These are phyloP conservation scores for Uloborus plumipes DNA, from an alignment of 2,888 invertebrate species.

Conservation along the genomic window DNA sequence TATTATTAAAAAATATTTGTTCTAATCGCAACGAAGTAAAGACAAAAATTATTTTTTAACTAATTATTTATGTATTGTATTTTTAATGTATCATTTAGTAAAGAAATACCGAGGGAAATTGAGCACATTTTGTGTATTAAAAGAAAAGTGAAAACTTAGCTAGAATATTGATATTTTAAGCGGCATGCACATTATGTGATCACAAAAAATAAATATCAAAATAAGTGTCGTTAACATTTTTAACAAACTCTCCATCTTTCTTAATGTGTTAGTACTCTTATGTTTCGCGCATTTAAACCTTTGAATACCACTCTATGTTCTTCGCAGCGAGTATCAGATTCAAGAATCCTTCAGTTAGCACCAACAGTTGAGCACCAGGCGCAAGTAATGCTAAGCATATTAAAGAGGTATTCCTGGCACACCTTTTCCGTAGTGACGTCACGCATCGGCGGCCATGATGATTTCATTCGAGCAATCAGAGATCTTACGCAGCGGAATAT, in stretches of 20 bases:
- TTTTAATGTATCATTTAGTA: no score
- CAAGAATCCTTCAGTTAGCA: constrained; percentile 91
- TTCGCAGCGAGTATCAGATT: constrained; percentile 76
- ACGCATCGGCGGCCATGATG: constrained; percentile 89
- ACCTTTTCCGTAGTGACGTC: constrained; percentile 71
- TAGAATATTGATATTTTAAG: no score
- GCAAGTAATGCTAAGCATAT: constrained; percentile 93
- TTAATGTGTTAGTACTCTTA: neutral
- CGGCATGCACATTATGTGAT: no score
- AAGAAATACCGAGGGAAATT: no score
- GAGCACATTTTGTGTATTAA: no score
- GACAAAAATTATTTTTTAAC: no score
- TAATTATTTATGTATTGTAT: no score
- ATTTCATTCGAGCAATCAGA: constrained; percentile 93
- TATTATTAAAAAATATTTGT: no score
- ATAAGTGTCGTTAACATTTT: neutral
- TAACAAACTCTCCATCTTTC: neutral
- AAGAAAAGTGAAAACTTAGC: no score
- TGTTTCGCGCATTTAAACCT: neutral
- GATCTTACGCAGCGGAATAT: constrained; percentile 79
- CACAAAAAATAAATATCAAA: neutral
- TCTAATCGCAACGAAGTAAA: no score
- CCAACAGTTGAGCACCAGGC: constrained; percentile 97
- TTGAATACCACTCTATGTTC: constrained; percentile 4
- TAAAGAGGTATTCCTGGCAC: constrained; percentile 79